Evolutionary conservation across 2,888 invertebrate species (phyloP).

Genomic region (Sarcophaga carnaria): DNA sequence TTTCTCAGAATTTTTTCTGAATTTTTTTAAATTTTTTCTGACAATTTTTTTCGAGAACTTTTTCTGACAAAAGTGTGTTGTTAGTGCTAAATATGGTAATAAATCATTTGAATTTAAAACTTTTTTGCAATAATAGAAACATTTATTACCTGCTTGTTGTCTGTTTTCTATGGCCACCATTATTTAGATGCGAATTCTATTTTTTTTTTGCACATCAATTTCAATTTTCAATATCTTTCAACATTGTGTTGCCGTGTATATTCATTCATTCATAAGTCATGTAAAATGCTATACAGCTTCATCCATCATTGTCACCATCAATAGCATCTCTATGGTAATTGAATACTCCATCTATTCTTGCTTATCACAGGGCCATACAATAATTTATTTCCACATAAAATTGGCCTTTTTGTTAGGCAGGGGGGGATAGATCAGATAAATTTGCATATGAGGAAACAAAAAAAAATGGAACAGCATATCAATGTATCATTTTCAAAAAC

Average conservation of each 20-base stretch:
- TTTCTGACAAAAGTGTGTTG: no score
- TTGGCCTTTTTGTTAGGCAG: neutral
- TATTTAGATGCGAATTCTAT: neutral
- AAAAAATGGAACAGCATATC: neutral
- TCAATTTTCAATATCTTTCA: neutral
- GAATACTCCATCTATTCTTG: neutral
- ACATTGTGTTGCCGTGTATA: neutral
- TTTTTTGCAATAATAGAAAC: no score
- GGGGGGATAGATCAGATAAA: neutral
- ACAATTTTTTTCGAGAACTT: no score
- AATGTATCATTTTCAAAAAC: neutral
- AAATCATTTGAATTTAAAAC: no score
- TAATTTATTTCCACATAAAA: neutral
- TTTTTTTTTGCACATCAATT: neutral
- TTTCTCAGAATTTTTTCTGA: no score
- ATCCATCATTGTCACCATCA: neutral
- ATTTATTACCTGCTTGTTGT: no score
- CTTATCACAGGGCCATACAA: neutral
- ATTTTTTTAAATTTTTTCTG: no score
- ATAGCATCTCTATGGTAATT: neutral
- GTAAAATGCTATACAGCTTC: neutral
- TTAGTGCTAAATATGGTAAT: no score
- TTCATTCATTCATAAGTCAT: neutral
- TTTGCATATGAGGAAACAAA: neutral
- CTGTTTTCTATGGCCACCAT: neutral